These are phyloP conservation scores for Ceyx melanurus DNA, from an alignment of 2,113 vertebrate genomes.

Conservation along the genomic window DNA sequence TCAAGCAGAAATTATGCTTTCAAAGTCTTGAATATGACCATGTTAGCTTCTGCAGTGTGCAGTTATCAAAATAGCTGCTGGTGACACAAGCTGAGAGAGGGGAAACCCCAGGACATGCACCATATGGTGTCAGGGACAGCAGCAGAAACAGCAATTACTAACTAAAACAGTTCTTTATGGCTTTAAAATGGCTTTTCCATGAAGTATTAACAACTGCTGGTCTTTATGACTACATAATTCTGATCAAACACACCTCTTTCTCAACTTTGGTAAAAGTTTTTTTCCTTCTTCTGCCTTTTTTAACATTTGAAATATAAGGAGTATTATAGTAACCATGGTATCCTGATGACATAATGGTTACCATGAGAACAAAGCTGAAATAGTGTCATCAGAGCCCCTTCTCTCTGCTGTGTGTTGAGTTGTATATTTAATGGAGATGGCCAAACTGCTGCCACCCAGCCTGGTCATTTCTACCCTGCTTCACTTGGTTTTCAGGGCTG, in stretches of 20 bases:
- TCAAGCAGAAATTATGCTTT: neutral
- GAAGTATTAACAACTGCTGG: neutral
- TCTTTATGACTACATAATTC: neutral
- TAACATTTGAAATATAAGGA: constrained; percentile 65
- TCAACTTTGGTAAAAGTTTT: constrained; percentile 42
- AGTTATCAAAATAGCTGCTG: constrained; percentile 31
- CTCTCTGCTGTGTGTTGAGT: constrained; percentile 13
- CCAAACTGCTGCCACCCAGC: constrained; percentile 26
- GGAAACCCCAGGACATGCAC: constrained; percentile 38
- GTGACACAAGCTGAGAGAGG: constrained; percentile 25
- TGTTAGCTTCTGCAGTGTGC: neutral
- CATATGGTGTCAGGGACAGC: constrained; percentile 46
- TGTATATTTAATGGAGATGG: constrained; percentile 46
- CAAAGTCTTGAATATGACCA: neutral
- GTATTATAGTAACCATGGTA: constrained; percentile 72
- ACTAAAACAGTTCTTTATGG: neutral
- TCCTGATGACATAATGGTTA: constrained; percentile 72
- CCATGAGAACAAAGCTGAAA: constrained; percentile 74
- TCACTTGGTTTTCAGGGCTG: neutral
- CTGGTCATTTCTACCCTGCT: neutral
- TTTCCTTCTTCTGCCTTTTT: constrained; percentile 32
- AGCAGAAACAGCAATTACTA: constrained; percentile 32
- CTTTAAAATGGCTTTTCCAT: constrained; percentile 28
- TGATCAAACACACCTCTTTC: neutral
- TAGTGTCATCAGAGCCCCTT: constrained; percentile 63